Evolutionary conservation across 2,888 invertebrate species (phyloP).

Genomic region (Sesia apiformis): DNA sequence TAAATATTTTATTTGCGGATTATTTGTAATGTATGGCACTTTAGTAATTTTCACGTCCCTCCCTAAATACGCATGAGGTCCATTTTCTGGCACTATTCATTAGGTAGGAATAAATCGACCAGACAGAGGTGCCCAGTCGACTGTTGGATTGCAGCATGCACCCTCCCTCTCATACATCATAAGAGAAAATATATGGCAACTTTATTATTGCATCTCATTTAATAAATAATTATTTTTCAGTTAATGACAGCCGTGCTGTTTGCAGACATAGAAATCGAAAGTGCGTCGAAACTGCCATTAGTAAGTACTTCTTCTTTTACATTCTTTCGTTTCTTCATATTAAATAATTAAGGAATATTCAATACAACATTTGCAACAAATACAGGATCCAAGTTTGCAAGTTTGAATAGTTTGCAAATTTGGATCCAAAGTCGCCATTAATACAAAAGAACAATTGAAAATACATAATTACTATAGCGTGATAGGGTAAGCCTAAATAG

Average conservation of each 20-base stretch:
- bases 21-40: no score
- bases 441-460: no score
- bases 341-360: no score
- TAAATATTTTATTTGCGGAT: no score
- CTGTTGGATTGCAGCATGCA: background rate
- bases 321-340: no score
- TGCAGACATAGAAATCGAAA: background rate
- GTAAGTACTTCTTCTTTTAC: background rate
- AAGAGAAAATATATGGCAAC: constrained; percentile 2
- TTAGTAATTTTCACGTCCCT: no score
- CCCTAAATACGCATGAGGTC: no score
- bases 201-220: background rate
- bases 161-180: background rate
- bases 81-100: no score
- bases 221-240: constrained; percentile 1
- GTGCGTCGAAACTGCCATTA: constrained; percentile 3
- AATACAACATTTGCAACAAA: background rate
- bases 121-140: background rate
- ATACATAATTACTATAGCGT: no score
- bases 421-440: no score
- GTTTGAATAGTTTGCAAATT: background rate
- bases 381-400: background rate
- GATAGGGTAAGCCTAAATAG: no score
- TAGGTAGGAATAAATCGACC: background rate
- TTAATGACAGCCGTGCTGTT: constrained; percentile 2